Base-by-base conservation (phyloP, 1,140 invertebrate species). In the Pseudomyrmex sp. region DNA sequence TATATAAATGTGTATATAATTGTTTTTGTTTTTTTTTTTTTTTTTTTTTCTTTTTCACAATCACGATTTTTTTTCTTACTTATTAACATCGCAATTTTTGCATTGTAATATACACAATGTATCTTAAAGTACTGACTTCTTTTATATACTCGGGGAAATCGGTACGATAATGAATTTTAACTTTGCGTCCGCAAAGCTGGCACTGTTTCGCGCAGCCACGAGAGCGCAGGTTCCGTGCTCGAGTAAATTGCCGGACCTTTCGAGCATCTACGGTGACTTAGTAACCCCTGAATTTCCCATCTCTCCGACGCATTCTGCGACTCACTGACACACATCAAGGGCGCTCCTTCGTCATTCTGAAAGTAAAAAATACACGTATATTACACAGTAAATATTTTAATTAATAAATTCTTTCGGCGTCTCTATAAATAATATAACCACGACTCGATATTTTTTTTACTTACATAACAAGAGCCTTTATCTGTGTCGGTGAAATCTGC, bases 281-380 rank as follows among this genome's bases (percentile, higher is more conserved):
- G 92, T 82, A 96, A 91, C 46, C 96, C 96, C 80, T 96, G 95
- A 54, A 96, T 93, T 91, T 96, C 95, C 96, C 96, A 96, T 73
- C 92, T 92, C 52, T 92, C 94, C 9, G 92, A 92, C 52, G 95
- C 95, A 46, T 63, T 46, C 58, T 93, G 94, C 12, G 92, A 92
- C 65, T 96, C 95, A 50, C 92, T 95, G 83, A 95, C 93, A 85
- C 96, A 96, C 95, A 96, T 96, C 54, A 96, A 87, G 18, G 96
- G 96, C 9, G 96, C 95, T 61, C 96, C 96, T 92, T 96, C 95
- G 88, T 96, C 96, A 87, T 96, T 96, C 96, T 96, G 83, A 83
- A 95, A 94, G 87, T 1, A 84, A 35, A 35, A 35, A 35, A 35
- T 35, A 35, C 35, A 2, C 35, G 35, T 3, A 35, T 35, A 35